Conservation (phyloP, 2,797 vertebrate genomes). For the Platalea minor region DNA sequence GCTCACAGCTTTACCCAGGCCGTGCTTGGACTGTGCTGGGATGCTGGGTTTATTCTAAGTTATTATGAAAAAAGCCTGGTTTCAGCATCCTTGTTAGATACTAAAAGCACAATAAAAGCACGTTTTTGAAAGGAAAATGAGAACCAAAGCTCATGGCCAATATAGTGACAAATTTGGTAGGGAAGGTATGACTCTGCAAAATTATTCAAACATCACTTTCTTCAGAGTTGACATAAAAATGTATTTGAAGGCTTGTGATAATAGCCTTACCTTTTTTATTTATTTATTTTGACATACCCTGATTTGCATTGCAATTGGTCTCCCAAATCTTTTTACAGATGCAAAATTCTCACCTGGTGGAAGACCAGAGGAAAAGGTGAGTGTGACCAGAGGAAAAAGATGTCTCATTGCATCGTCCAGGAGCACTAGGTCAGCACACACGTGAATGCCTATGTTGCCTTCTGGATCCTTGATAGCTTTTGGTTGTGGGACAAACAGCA, state of each 20-base stretch:
- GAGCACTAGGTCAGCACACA: neutral
- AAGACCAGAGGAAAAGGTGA: neutral
- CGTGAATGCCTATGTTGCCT: accelerated
- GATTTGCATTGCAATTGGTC: neutral
- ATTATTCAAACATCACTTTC: neutral
- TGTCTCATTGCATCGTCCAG: neutral
- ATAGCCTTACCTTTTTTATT: neutral
- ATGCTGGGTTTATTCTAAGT: neutral
- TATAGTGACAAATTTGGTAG: neutral
- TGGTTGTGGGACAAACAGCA: neutral
- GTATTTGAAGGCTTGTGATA: neutral
- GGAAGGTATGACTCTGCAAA: neutral
- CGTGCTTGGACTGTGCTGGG: neutral
- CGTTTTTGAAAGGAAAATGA: neutral
- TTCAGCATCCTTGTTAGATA: neutral
- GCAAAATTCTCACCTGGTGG: neutral
- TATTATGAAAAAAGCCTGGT: neutral
- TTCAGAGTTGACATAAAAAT: neutral
- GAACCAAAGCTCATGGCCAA: neutral
- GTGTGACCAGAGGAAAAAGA: neutral
- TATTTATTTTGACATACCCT: neutral
- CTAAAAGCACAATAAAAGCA: neutral
- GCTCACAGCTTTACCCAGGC: neutral
- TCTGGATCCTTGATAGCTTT: neutral
- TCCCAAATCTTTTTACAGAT: neutral